These are phyloP conservation scores for Raja brachyura DNA, from an alignment of 2,113 vertebrate species.

Conservation along the genomic window DNA sequence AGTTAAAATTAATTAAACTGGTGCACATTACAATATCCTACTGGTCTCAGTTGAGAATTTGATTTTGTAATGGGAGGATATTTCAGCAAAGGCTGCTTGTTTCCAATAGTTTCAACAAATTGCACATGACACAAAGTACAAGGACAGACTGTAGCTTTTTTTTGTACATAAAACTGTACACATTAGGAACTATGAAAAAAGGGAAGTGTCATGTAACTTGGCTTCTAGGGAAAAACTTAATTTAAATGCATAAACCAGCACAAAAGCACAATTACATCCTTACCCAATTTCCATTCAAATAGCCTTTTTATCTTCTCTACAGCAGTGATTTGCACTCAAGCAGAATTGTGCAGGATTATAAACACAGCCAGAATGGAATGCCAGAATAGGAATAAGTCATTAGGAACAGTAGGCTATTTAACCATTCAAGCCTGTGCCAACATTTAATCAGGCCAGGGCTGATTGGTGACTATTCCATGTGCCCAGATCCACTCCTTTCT, in stretches of 20 bases:
- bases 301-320: background rate
- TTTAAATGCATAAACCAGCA: background rate
- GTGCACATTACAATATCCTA: background rate
- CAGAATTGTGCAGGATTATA: background rate
- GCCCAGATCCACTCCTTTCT: too few species aligned
- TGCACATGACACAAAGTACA: background rate
- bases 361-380: background rate
- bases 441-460: too few species aligned
- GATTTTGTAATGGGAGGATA: background rate
- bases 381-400: too few species aligned
- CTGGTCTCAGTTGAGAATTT: background rate
- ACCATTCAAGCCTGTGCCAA: too few species aligned
- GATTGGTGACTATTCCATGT: too few species aligned
- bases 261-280: background rate
- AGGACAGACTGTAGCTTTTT: background rate
- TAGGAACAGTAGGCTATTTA: too few species aligned
- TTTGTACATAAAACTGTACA: background rate
- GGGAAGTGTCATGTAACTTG: background rate
- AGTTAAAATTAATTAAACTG: background rate
- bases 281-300: background rate
- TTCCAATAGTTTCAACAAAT: background rate
- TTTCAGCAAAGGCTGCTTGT: background rate
- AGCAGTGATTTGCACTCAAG: background rate
- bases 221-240: background rate
- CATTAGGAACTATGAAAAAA: background rate